phyloP scores from a whole-genome alignment of 2,797 vertebrate species.

The Hydrolagus colliei region DNA sequence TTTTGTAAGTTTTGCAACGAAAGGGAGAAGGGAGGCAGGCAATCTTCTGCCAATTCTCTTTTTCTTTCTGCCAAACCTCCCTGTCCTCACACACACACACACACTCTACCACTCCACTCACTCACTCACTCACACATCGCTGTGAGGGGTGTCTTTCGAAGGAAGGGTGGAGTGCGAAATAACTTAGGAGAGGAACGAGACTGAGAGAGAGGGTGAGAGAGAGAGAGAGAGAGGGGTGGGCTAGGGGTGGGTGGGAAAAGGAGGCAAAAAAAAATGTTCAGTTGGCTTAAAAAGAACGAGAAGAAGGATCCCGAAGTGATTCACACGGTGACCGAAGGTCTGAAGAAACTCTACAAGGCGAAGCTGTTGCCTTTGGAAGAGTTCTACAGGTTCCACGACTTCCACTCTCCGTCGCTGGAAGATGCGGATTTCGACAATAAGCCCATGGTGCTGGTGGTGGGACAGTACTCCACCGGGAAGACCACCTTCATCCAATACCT shows the following conservation, averaged over 20 bases:
- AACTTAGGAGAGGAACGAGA: too few species aligned
- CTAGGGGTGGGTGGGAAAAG: neutral
- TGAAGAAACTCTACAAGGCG: conserved; percentile 76
- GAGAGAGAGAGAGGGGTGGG: too few species aligned
- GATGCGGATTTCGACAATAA: conserved; percentile 88
- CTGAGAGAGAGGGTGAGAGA: neutral
- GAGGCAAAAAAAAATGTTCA: conserved; percentile 63
- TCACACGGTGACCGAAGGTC: conserved; percentile 81
- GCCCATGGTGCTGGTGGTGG: conserved; percentile 87
- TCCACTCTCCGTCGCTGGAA: conserved; percentile 78
- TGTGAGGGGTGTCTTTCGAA: neutral
- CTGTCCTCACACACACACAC: neutral
- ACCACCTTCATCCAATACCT: conserved; percentile 91
- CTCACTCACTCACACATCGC: neutral
- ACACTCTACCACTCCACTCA: too few species aligned
- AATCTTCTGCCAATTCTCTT: neutral
- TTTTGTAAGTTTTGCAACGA: neutral
- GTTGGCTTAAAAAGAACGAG: conserved; percentile 76
- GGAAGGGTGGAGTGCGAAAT: neutral
- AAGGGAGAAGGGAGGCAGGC: neutral
- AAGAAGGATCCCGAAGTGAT: conserved; percentile 81
- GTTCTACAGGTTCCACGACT: conserved; percentile 79
- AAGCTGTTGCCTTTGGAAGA: conserved; percentile 84
- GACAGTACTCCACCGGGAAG: conserved; percentile 88
- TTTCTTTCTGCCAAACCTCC: neutral